Conservation (phyloP, 1,140 invertebrate species). For the Philotrypesis tridentata region DNA sequence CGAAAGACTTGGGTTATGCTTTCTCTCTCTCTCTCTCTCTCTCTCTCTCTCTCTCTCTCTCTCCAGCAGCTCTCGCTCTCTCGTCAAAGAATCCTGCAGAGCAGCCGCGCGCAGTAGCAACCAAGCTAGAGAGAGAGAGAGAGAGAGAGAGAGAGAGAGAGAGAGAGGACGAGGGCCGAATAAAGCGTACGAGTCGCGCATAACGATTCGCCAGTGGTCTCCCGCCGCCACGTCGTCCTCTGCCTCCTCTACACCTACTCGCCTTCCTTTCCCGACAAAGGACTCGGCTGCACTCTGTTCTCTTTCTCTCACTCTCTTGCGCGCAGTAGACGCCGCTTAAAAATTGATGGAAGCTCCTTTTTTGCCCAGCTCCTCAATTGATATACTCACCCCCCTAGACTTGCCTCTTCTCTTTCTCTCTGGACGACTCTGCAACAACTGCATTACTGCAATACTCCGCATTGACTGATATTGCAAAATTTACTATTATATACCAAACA, state of each 20-base stretch:
- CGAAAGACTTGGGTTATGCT: conserved; percentile 30
- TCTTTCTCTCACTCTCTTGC: too few relatives aligned
- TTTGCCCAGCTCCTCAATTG: background rate
- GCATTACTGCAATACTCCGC: too few relatives aligned
- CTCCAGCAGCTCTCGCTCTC: background rate
- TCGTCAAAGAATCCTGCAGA: too few relatives aligned
- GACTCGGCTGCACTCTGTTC: background rate
- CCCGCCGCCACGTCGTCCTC: background rate
- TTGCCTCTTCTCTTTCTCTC: too few relatives aligned
- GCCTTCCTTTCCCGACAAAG: conserved; percentile 22
- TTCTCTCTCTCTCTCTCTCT: background rate
- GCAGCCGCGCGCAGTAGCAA: too few relatives aligned
- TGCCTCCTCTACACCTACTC: too few relatives aligned
- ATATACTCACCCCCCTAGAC: background rate
- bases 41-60: background rate
- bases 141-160: too few relatives aligned
- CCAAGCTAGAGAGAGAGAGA: too few relatives aligned
- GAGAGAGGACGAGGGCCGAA: background rate
- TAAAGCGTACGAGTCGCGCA: conserved; percentile 14
- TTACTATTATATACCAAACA: too few relatives aligned
- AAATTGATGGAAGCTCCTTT: conserved; percentile 31
- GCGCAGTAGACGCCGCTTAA: background rate
- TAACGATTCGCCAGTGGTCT: conserved; percentile 14
- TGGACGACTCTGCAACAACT: too few relatives aligned
- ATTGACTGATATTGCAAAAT: too few relatives aligned